Conservation (phyloP, 2,797 vertebrate species). For the Phyllotis vaccarum region DNA sequence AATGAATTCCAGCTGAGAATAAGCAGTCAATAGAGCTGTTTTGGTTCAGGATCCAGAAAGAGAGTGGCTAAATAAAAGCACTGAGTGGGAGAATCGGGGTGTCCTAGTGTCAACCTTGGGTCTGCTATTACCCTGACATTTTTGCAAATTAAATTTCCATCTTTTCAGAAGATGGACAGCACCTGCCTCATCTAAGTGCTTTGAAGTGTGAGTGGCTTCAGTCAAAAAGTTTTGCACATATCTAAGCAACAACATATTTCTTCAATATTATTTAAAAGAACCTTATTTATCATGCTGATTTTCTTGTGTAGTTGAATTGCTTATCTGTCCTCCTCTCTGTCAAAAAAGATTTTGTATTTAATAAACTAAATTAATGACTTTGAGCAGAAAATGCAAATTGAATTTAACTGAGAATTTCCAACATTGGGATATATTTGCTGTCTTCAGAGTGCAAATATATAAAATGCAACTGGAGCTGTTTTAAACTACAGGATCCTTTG, state of each 20-base stretch:
- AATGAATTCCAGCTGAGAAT: background rate
- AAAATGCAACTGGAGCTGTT: background rate
- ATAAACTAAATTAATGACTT: conserved; percentile 48
- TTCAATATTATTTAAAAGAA: background rate
- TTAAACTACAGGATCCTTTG: conserved; percentile 5
- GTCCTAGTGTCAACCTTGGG: background rate
- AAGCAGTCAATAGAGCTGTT: background rate
- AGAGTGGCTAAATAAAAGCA: background rate
- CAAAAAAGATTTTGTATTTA: background rate
- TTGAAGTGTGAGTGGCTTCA: background rate
- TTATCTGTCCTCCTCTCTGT: background rate
- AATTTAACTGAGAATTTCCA: conserved; percentile 51
- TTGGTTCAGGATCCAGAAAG: background rate
- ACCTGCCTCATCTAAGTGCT: background rate
- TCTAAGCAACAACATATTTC: background rate
- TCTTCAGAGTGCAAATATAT: conserved; percentile 20
- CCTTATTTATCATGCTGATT: background rate
- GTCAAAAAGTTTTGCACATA: background rate
- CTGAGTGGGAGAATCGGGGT: background rate
- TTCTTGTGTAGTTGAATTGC: background rate
- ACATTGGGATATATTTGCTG: conserved; percentile 32
- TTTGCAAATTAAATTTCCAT: conserved; percentile 14
- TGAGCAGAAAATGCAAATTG: conserved; percentile 23
- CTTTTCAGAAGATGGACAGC: background rate
- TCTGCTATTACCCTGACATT: background rate